phyloP scores from a whole-genome alignment of 2,113 vertebrate genomes.

The Crotalus horridus region DNA sequence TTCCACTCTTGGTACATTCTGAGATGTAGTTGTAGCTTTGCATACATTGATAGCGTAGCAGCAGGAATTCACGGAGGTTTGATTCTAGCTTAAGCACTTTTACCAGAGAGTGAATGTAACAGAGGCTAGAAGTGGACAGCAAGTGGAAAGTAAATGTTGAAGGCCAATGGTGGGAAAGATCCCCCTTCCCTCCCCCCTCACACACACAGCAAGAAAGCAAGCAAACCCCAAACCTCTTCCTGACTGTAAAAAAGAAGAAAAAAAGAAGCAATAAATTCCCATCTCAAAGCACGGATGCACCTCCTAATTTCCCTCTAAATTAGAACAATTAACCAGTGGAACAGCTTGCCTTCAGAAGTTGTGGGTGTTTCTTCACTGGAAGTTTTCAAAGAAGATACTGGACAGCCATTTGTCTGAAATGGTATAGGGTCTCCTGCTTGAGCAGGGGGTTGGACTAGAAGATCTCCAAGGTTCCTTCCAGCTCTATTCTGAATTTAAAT shows the following conservation, averaged over 20 bases:
- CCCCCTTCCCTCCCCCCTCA: neutral
- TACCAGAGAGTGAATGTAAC: constrained; percentile 12
- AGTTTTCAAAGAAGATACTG: neutral
- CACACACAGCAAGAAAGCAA: neutral
- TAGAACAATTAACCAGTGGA: neutral
- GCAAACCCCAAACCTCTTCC: neutral
- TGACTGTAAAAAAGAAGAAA: neutral
- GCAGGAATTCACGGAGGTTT: constrained; percentile 9
- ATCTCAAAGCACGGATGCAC: neutral
- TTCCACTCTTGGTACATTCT: constrained; percentile 19
- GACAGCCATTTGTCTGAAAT: neutral
- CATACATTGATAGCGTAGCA: neutral
- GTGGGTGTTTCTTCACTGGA: neutral
- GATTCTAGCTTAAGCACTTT: constrained; percentile 8
- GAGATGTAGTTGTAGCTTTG: neutral
- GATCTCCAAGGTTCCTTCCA: neutral
- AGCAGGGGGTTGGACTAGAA: neutral
- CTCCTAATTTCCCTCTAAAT: neutral
- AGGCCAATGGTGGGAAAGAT: neutral
- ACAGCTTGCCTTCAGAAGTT: neutral
- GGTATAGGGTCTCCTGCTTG: neutral
- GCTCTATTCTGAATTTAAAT: neutral
- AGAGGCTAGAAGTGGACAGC: neutral
- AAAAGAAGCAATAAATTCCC: neutral
- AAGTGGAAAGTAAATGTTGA: neutral